Conservation (phyloP, 2,113 vertebrate genomes). For the Antechinus stuartii region DNA sequence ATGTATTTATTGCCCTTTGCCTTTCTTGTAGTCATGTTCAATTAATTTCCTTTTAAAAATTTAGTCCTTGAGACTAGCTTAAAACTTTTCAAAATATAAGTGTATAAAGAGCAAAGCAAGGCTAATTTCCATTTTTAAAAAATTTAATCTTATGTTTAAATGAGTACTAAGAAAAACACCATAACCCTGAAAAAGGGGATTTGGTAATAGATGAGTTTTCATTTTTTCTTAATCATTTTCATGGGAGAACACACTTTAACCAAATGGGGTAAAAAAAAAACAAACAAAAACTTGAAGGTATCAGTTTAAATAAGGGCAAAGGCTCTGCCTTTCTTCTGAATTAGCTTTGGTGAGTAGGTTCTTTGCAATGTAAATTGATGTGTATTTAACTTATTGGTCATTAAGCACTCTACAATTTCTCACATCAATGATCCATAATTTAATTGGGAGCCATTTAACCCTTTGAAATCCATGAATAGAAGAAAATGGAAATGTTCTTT, state of each 20-base stretch:
- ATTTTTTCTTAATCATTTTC: constrained; percentile 42
- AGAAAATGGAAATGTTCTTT: background rate
- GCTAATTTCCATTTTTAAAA: constrained; percentile 31
- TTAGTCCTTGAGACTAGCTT: constrained; percentile 53
- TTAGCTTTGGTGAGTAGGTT: constrained; percentile 50
- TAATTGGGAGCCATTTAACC: constrained; percentile 39
- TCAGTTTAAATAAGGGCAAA: constrained; percentile 56
- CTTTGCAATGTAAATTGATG: constrained; percentile 63
- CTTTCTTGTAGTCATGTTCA: constrained; percentile 34
- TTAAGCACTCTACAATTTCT: constrained; percentile 63
- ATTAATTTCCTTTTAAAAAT: constrained; percentile 40
- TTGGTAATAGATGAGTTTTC: background rate
- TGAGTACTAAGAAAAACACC: constrained; percentile 53
- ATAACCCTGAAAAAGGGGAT: constrained; percentile 35
- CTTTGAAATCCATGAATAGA: constrained; percentile 25
- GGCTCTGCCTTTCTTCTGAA: constrained; percentile 54
- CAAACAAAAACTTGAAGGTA: constrained; percentile 23
- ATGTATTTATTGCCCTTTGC: constrained; percentile 49
- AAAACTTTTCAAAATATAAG: constrained; percentile 47
- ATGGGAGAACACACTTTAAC: constrained; percentile 37
- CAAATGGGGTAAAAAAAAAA: constrained; percentile 48
- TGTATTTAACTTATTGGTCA: constrained; percentile 47
- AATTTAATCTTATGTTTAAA: constrained; percentile 38
- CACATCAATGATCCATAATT: background rate
- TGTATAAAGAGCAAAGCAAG: constrained; percentile 54